Evolutionary conservation across 2,888 invertebrate genomes (phyloP).

Genomic region (Trachelus troglodyta): DNA sequence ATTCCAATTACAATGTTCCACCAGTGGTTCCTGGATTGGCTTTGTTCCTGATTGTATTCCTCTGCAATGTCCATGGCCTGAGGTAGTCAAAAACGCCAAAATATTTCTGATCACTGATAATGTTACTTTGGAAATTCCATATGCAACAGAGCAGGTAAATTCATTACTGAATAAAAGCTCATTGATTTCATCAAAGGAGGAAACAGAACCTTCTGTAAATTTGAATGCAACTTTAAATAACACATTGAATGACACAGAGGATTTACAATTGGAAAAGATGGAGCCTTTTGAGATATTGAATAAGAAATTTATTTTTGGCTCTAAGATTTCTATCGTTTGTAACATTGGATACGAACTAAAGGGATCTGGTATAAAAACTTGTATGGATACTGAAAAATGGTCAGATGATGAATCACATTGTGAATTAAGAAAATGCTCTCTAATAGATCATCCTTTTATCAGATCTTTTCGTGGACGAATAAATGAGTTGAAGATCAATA

Average conservation of each 20-base stretch:
- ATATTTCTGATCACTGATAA: slow-evolving; percentile 28
- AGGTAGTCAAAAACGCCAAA: slow-evolving; percentile 32
- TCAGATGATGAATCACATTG: slow-evolving; percentile 70
- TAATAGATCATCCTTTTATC: slow-evolving; percentile 38
- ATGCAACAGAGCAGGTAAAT: background rate
- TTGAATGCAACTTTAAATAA: slow-evolving; percentile 9
- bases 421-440: slow-evolving; percentile 47
- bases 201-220: background rate
- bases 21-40: slow-evolving; percentile 74
- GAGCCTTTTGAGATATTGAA: slow-evolving; percentile 1
- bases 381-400: slow-evolving; percentile 73
- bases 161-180: background rate
- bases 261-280: slow-evolving; percentile 12
- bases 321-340: slow-evolving; percentile 61
- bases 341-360: slow-evolving; percentile 70
- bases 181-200: background rate
- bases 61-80: slow-evolving; percentile 41
- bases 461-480: slow-evolving; percentile 11
- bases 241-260: slow-evolving; percentile 17
- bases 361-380: slow-evolving; percentile 69
- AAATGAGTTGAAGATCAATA: slow-evolving; percentile 3
- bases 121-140: slow-evolving; percentile 17
- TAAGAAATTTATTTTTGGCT: slow-evolving; percentile 34
- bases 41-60: slow-evolving; percentile 69
- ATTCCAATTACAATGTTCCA: slow-evolving; percentile 66